phyloP scores from a whole-genome alignment of 1,140 invertebrate species.

The Scaptodrosophila lebanonensis region DNA sequence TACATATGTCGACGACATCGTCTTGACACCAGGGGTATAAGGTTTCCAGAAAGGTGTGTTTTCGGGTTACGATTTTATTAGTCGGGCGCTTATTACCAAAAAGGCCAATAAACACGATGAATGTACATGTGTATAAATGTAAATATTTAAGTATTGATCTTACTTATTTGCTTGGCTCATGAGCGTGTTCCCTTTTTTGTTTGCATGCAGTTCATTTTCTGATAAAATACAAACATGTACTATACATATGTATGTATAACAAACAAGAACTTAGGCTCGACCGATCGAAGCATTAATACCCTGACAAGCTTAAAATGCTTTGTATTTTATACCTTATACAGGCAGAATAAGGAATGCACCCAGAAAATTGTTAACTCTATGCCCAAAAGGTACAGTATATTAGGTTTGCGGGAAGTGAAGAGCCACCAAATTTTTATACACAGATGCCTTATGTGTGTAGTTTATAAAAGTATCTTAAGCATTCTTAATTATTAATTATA shows the following conservation, averaged over 20 bases:
- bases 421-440: too few species aligned
- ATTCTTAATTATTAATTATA: too few species aligned
- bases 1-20: too few species aligned
- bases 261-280: constrained; percentile 29
- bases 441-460: too few species aligned
- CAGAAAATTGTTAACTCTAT: too few species aligned
- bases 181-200: constrained; percentile 20
- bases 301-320: too few species aligned
- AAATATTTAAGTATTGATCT: constrained; percentile 43
- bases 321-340: too few species aligned
- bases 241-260: constrained; percentile 10
- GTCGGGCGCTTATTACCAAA: constrained; percentile 11
- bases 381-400: too few species aligned
- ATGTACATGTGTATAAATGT: background rate
- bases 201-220: constrained; percentile 19
- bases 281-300: too few species aligned
- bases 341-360: too few species aligned
- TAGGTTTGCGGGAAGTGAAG: too few species aligned
- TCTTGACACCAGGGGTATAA: constrained; percentile 30
- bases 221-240: constrained; percentile 1
- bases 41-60: constrained; percentile 44
- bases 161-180: constrained; percentile 26
- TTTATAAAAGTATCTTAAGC: too few species aligned
- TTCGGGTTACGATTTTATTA: constrained; percentile 32
- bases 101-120: background rate